phyloP scores from a whole-genome alignment of 2,797 vertebrate genomes.

The Liasis olivaceus region DNA sequence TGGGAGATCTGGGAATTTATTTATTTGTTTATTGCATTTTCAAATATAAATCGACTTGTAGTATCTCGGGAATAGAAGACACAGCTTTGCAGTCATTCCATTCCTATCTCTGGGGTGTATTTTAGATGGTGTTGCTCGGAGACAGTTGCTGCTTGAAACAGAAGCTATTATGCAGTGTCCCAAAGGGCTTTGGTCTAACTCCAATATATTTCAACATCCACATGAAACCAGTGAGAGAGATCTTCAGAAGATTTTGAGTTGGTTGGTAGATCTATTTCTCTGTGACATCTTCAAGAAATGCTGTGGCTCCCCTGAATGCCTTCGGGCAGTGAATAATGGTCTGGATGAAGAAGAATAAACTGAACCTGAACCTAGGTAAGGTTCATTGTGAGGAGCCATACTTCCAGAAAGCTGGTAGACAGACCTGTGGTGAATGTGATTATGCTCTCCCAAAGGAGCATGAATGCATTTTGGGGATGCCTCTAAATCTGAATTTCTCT shows the following conservation, averaged over 20 bases:
- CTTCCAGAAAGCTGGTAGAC: not conserved
- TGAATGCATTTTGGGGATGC: not conserved
- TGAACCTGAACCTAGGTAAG: not conserved
- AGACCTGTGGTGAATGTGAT: not conserved
- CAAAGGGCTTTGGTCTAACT: not conserved
- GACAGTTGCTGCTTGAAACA: not conserved
- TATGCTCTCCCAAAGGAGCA: not conserved
- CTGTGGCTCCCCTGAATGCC: not conserved
- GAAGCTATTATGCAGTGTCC: not conserved
- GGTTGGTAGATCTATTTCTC: not conserved
- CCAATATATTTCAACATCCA: not conserved
- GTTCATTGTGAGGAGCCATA: not conserved
- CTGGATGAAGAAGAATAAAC: not conserved
- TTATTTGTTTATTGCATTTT: not conserved
- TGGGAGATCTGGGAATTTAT: not conserved
- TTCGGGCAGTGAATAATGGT: not conserved
- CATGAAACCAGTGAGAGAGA: not conserved
- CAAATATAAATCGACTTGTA: not conserved
- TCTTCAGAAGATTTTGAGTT: not conserved
- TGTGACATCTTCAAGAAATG: not conserved
- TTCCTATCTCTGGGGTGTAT: not conserved
- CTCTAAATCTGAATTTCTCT: not conserved
- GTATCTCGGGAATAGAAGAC: not conserved
- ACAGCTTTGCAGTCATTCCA: not conserved
- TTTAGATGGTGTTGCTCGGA: not conserved